phyloP scores from a whole-genome alignment of 2,888 invertebrate genomes.

The Limnephilus rhombicus region DNA sequence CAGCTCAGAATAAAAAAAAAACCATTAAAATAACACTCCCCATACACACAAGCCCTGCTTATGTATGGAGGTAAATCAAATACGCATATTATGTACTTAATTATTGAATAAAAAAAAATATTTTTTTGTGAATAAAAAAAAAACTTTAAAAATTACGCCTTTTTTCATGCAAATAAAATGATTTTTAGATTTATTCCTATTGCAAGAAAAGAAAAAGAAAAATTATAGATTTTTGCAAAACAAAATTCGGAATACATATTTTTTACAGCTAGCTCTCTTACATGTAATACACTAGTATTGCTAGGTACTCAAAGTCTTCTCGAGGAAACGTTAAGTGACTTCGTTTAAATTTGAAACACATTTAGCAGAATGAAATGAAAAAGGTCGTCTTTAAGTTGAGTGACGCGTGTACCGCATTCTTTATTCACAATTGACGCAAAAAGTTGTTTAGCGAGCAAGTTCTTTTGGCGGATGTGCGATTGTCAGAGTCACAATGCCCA shows the following conservation, averaged over 20 bases:
- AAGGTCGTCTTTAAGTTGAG: neutral
- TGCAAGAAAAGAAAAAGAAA: neutral
- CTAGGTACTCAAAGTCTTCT: neutral
- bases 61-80: no score
- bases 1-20: no score
- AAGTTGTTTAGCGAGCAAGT: neutral
- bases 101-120: no score
- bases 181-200: neutral
- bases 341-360: neutral
- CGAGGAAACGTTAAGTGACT: neutral
- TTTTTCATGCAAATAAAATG: no score
- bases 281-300: neutral
- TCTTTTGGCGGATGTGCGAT: neutral
- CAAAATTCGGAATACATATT: neutral
- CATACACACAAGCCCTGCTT: no score
- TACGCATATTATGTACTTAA: no score
- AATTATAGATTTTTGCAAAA: neutral
- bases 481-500: neutral
- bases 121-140: no score
- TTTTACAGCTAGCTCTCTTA: neutral
- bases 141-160: no score
- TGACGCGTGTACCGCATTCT: conserved; percentile 20
- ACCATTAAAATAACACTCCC: no score
- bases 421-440: conserved; percentile 6
- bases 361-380: neutral